Conservation (phyloP, 1,140 invertebrate genomes). For the Leptopilina clavipes region DNA sequence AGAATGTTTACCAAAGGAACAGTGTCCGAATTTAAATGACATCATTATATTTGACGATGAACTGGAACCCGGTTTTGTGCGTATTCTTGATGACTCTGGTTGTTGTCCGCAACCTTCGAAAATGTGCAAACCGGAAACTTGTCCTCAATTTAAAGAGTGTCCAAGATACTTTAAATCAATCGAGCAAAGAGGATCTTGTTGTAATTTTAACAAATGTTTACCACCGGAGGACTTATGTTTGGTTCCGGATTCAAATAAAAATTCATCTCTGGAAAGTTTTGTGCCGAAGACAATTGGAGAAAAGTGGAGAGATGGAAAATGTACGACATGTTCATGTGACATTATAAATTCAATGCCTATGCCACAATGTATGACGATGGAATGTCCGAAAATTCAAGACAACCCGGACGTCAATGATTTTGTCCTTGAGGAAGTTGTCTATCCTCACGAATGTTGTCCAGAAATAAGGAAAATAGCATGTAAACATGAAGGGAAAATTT, state of each 20-base stretch:
- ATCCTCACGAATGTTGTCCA: slow-evolving; percentile 79
- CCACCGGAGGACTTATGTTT: slow-evolving; percentile 83
- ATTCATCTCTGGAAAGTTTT: slow-evolving; percentile 68
- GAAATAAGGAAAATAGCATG: slow-evolving; percentile 76
- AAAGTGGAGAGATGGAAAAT: slow-evolving; percentile 82
- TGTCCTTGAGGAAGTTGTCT: slow-evolving; percentile 73
- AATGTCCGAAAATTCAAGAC: slow-evolving; percentile 68
- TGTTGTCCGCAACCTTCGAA: slow-evolving; percentile 81
- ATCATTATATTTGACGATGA: slow-evolving; percentile 67
- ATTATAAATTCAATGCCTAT: slow-evolving; percentile 53
- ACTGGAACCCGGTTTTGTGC: slow-evolving; percentile 78
- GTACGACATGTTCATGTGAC: slow-evolving; percentile 78
- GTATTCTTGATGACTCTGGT: slow-evolving; percentile 77
- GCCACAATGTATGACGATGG: slow-evolving; percentile 66
- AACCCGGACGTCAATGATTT: slow-evolving; percentile 74
- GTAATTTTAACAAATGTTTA: slow-evolving; percentile 80
- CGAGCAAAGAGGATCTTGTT: slow-evolving; percentile 77
- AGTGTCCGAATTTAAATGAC: slow-evolving; percentile 77
- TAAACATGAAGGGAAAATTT: slow-evolving; percentile 73
- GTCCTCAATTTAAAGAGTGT: slow-evolving; percentile 78
- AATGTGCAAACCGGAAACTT: slow-evolving; percentile 78
- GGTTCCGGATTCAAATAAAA: slow-evolving; percentile 74
- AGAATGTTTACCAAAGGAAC: slow-evolving; percentile 82
- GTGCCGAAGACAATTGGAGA: slow-evolving; percentile 76
- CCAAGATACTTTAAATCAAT: slow-evolving; percentile 76